phyloP scores from a whole-genome alignment of 1,140 invertebrate species.

The Monomorium pharaonis region DNA sequence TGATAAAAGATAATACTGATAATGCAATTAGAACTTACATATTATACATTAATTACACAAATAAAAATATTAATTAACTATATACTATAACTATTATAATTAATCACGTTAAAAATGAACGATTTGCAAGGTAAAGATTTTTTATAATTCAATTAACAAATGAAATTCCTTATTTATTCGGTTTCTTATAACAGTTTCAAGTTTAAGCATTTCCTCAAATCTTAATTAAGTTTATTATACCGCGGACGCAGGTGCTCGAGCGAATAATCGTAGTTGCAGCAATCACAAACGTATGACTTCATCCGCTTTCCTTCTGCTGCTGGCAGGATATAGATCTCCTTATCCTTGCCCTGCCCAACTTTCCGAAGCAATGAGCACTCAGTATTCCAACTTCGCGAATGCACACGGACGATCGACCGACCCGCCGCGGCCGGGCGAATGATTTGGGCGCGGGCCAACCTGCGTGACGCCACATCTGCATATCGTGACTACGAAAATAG shows the following conservation, averaged over 20 bases:
- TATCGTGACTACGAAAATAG: slow-evolving; percentile 70
- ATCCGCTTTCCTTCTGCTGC: slow-evolving; percentile 32
- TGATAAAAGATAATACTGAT: neutral
- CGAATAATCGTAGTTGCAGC: slow-evolving; percentile 26
- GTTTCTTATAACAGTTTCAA: neutral
- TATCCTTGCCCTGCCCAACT: neutral
- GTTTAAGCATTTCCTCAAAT: neutral
- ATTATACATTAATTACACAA: neutral
- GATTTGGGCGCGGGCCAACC: slow-evolving; percentile 67
- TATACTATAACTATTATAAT: no score
- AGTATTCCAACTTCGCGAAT: slow-evolving; percentile 49
- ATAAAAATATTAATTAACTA: neutral
- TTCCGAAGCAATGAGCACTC: slow-evolving; percentile 44
- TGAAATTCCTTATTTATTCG: neutral
- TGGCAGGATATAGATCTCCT: slow-evolving; percentile 41
- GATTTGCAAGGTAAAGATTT: neutral
- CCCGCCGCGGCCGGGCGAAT: neutral
- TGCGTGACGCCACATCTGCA: slow-evolving; percentile 62
- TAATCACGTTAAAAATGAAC: neutral
- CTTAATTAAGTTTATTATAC: neutral
- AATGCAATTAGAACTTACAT: neutral
- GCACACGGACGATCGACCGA: slow-evolving; percentile 14
- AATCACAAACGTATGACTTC: slow-evolving; percentile 23
- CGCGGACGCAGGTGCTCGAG: neutral
- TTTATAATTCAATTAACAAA: neutral